Percentiles rank a stretch among this genome's conserved stretches.
Evolutionary conservation across 2,113 vertebrate species (phyloP).

Genomic region (Petrocephalus zakoni): DNA sequence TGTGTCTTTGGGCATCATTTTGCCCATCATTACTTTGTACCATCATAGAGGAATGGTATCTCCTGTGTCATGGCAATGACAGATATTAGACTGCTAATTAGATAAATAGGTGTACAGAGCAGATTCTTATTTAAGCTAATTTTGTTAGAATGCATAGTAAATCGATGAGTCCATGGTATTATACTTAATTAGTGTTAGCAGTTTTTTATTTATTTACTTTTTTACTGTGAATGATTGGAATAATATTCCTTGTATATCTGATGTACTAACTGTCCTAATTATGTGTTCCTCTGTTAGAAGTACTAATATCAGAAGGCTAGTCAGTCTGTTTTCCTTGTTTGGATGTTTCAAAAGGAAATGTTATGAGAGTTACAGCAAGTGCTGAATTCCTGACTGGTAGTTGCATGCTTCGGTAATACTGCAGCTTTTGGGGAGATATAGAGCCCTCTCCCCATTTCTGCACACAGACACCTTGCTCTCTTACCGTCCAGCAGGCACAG

Average conservation of each 20-base stretch:
- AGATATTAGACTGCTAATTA: background rate
- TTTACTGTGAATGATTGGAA: background rate
- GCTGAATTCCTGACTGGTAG: background rate
- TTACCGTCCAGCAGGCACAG: no score
- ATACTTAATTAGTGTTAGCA: background rate
- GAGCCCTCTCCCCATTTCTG: background rate
- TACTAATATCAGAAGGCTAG: background rate
- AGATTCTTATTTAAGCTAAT: background rate
- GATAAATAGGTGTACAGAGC: background rate
- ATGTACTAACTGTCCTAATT: background rate
- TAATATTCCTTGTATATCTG: background rate
- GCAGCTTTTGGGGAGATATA: background rate
- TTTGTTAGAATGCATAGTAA: background rate
- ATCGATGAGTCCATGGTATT: background rate
- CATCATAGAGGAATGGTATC: background rate
- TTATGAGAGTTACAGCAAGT: background rate
- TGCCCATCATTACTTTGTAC: background rate
- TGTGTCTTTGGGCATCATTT: background rate
- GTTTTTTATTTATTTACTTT: background rate
- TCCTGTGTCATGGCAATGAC: slow-evolving; percentile 4
- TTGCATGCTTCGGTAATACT: background rate
- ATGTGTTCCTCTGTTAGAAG: background rate
- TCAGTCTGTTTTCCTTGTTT: background rate
- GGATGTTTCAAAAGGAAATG: background rate
- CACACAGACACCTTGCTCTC: no score